These are phyloP conservation scores for Corvus cornix DNA, from an alignment of 2,113 vertebrate genomes.

Conservation along the genomic window DNA sequence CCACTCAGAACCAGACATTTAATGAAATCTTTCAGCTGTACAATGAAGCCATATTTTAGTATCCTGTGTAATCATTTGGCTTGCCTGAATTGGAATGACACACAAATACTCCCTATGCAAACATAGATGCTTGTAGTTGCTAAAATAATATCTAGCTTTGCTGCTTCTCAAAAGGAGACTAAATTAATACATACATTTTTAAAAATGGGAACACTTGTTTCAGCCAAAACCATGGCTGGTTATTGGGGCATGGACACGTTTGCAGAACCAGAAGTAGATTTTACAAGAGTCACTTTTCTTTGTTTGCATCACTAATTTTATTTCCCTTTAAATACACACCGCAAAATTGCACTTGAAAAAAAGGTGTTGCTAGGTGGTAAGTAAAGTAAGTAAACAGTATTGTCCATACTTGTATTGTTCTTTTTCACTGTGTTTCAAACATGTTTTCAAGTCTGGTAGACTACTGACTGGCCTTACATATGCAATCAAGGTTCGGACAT, in stretches of 20 bases:
- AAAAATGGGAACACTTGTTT: not conserved
- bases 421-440: not conserved
- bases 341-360: not conserved
- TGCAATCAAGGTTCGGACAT: not conserved
- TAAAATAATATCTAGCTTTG: not conserved
- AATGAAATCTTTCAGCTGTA: not conserved
- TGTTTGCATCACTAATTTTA: not conserved
- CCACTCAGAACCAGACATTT: not conserved
- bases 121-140: not conserved
- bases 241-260: rapidly evolving
- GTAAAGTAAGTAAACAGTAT: not conserved
- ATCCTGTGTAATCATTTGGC: not conserved
- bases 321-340: not conserved
- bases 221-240: not conserved
- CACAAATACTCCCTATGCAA: not conserved
- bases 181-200: not conserved
- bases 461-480: not conserved
- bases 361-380: not conserved
- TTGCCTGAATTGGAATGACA: not conserved
- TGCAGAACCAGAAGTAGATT: not conserved
- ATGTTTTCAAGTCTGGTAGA: not conserved
- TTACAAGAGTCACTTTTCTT: not conserved
- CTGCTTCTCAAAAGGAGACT: not conserved
- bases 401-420: not conserved
- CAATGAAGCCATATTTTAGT: not conserved